These are phyloP conservation scores for Lucilia sericata DNA, from an alignment of 1,140 invertebrate genomes.

Conservation along the genomic window DNA sequence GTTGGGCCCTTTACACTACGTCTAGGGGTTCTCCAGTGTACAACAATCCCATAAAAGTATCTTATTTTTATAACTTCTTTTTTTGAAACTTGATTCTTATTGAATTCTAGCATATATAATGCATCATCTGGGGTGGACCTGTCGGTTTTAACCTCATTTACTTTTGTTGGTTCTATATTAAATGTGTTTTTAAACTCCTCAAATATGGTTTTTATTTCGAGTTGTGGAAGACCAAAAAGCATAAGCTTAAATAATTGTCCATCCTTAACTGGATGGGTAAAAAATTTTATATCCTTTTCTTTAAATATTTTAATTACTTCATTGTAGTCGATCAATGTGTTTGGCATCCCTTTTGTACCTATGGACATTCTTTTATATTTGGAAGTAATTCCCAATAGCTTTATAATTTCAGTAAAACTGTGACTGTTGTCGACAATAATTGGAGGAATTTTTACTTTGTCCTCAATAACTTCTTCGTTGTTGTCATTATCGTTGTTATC, in stretches of 20 bases:
- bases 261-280: conserved; percentile 5
- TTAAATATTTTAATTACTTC: no score
- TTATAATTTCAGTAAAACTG: neutral
- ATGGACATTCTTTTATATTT: no score
- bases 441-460: neutral
- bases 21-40: neutral
- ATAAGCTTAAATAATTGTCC: neutral
- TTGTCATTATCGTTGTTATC: no score
- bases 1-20: neutral
- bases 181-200: neutral
- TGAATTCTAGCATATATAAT: neutral
- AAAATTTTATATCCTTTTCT: no score
- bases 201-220: neutral
- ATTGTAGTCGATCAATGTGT: no score
- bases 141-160: neutral
- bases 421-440: conserved; percentile 16
- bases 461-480: no score
- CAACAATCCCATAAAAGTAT: neutral
- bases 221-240: neutral
- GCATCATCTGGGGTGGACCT: neutral
- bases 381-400: neutral
- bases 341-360: no score
- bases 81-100: neutral
- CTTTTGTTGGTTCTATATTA: neutral
- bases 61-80: neutral